phyloP scores from a whole-genome alignment of 1,140 invertebrate genomes.

The Antheraea mylitta region DNA sequence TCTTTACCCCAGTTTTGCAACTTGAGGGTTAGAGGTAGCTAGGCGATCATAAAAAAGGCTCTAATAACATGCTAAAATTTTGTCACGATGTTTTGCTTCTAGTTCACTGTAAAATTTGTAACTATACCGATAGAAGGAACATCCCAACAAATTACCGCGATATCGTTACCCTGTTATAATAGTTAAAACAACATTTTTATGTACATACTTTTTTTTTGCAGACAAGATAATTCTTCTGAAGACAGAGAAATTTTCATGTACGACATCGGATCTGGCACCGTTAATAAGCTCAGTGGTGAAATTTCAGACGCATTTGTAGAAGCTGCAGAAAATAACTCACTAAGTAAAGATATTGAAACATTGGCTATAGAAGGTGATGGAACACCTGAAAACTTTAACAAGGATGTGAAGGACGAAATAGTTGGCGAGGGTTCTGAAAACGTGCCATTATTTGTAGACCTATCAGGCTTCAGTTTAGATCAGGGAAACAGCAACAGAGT shows the following conservation, averaged over 20 bases:
- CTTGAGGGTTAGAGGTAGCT: no score
- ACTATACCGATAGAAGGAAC: no score
- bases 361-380: conserved; percentile 80
- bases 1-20: no score
- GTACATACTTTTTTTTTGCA: conserved; percentile 49
- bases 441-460: conserved; percentile 71
- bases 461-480: conserved; percentile 61
- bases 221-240: conserved; percentile 72
- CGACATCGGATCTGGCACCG: conserved; percentile 83
- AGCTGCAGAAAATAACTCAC: conserved; percentile 89
- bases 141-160: no score
- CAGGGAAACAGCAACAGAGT: conserved; percentile 62
- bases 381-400: conserved; percentile 71
- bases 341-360: conserved; percentile 83
- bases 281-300: conserved; percentile 85
- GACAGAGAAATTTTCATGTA: conserved; percentile 93
- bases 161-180: no score
- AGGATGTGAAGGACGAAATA: conserved; percentile 41
- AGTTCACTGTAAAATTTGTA: no score
- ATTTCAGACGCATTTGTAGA: conserved; percentile 90
- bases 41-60: no score
- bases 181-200: no score
- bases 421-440: conserved; percentile 63
- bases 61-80: no score
- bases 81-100: no score